Conservation (phyloP, 2,797 vertebrate species). For the Moxostoma hubbsi region DNA sequence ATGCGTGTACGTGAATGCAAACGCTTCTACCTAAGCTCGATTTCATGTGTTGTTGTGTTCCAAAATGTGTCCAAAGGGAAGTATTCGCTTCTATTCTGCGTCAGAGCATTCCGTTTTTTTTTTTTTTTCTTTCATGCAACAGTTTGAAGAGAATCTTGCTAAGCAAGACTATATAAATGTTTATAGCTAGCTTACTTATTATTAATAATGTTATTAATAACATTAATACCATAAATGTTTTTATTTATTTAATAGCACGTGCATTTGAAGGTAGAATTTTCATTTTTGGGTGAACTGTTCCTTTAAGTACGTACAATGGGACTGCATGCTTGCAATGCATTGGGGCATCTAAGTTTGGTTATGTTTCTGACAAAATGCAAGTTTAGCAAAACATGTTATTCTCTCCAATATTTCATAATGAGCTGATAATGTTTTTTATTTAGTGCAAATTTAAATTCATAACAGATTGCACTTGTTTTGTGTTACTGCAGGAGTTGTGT, state of each 20-base stretch:
- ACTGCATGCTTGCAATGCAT: background rate
- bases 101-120: background rate
- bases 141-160: too few relatives aligned
- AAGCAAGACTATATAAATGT: too few relatives aligned
- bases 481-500: conserved; percentile 19
- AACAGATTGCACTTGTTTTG: conserved; percentile 24
- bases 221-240: too few relatives aligned
- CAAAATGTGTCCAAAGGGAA: too few relatives aligned
- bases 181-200: too few relatives aligned
- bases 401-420: background rate
- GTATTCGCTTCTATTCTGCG: background rate
- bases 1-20: background rate
- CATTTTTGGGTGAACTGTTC: background rate
- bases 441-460: background rate
- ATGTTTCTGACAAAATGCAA: background rate
- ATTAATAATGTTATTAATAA: too few relatives aligned
- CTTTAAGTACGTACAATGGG: background rate
- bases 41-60: background rate
- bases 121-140: background rate
- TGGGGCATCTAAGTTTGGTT: background rate
- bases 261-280: background rate
- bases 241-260: background rate
- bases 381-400: background rate
- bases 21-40: background rate
- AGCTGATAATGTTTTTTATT: conserved; percentile 14